phyloP scores from a whole-genome alignment of 2,797 vertebrate species.

The Diplodus puntazzo region DNA sequence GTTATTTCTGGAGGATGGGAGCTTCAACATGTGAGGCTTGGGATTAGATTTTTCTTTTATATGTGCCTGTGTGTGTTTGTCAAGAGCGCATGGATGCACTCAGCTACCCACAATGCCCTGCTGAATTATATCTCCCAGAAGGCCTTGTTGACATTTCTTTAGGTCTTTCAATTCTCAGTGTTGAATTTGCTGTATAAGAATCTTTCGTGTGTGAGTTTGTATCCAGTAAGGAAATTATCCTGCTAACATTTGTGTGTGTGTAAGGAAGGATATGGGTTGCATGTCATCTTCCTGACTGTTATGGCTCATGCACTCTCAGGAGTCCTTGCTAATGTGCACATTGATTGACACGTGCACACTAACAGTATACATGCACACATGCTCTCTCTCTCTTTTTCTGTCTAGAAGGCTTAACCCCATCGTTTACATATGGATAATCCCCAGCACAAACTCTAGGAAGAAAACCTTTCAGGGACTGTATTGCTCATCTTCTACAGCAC shows the following conservation, averaged over 20 bases:
- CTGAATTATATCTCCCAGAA: conserved; percentile 45
- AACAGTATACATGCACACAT: neutral
- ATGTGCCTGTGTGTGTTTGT: conserved; percentile 4
- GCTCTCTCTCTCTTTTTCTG: neutral
- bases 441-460: conserved; percentile 40
- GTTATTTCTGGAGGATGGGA: conserved; percentile 62
- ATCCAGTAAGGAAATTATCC: conserved; percentile 16
- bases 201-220: conserved; percentile 22
- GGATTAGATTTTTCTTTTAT: neutral
- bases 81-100: conserved; percentile 18
- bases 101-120: conserved; percentile 26
- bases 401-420: conserved; percentile 50
- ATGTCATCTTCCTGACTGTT: conserved; percentile 34
- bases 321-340: conserved; percentile 17
- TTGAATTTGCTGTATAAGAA: conserved; percentile 13
- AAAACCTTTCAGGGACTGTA: conserved; percentile 48
- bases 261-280: conserved; percentile 45
- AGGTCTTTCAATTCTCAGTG: conserved; percentile 24
- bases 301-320: conserved; percentile 8
- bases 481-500: conserved; percentile 44
- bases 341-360: neutral
- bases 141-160: conserved; percentile 53
- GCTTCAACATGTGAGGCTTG: conserved; percentile 15
- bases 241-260: conserved; percentile 31
- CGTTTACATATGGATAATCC: conserved; percentile 68